Conservation (phyloP, 1,140 invertebrate genomes). For the Caenorhabditis brenneri region DNA sequence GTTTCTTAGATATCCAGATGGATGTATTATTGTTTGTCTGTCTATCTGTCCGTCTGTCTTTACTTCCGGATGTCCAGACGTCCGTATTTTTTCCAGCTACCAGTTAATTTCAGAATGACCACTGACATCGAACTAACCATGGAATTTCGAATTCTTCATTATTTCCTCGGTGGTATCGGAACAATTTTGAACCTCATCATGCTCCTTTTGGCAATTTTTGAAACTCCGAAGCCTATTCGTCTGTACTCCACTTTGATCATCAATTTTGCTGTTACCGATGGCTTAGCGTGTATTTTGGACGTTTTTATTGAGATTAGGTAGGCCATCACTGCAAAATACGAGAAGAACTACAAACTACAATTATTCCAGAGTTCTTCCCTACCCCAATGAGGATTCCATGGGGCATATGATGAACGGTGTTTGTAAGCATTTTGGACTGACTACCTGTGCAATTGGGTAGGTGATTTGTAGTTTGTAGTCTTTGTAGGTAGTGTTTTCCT, state of each 20-base stretch:
- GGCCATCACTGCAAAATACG: no score
- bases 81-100: no score
- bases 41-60: no score
- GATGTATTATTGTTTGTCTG: no score
- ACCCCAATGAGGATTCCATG: neutral
- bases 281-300: neutral
- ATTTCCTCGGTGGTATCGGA: neutral
- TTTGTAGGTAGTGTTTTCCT: neutral
- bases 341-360: no score
- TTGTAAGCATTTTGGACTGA: neutral
- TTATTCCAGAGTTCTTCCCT: neutral
- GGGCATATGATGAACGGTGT: neutral
- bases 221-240: neutral
- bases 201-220: neutral
- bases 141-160: neutral
- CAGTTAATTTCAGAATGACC: neutral
- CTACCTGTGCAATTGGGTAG: neutral
- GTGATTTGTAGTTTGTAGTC: neutral
- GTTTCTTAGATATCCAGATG: no score
- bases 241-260: neutral
- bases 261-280: neutral
- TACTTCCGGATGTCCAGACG: no score
- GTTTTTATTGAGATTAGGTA: neutral
- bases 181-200: neutral
- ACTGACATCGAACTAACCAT: neutral